phyloP scores from a whole-genome alignment of 2,888 invertebrate species.

The Tachina grossa region DNA sequence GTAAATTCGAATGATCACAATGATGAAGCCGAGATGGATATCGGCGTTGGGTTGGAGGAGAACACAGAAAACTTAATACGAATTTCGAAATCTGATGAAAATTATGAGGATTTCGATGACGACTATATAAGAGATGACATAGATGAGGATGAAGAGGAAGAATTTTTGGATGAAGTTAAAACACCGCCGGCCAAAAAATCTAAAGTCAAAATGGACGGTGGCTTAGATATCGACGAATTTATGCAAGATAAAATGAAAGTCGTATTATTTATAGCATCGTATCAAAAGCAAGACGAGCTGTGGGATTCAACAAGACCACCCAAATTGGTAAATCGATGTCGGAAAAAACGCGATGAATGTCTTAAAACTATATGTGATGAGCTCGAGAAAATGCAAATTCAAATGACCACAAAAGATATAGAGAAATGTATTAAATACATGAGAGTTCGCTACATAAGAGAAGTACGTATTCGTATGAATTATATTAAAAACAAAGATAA shows the following conservation, averaged over 20 bases:
- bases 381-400: slow-evolving; percentile 45
- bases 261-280: slow-evolving; percentile 58
- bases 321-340: slow-evolving; percentile 68
- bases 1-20: slow-evolving; percentile 28
- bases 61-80: slow-evolving; percentile 41
- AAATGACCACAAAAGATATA: slow-evolving; percentile 62
- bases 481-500: slow-evolving; percentile 68
- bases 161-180: slow-evolving; percentile 53
- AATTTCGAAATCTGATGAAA: slow-evolving; percentile 40
- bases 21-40: slow-evolving; percentile 55
- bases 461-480: slow-evolving; percentile 67
- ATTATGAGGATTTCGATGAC: slow-evolving; percentile 48
- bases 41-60: slow-evolving; percentile 5
- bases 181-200: slow-evolving; percentile 63
- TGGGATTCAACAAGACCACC: slow-evolving; percentile 68
- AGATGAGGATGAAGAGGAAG: slow-evolving; percentile 35
- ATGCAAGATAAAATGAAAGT: slow-evolving; percentile 66
- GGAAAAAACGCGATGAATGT: slow-evolving; percentile 68
- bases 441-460: slow-evolving; percentile 67
- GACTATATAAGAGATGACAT: slow-evolving; percentile 50
- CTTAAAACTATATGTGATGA: slow-evolving; percentile 64
- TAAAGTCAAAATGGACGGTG: slow-evolving; percentile 67
- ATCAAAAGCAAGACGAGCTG: slow-evolving; percentile 66
- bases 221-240: slow-evolving; percentile 65
- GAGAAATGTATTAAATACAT: slow-evolving; percentile 70